Conservation (phyloP, 1,140 invertebrate species). For the Brachionus rotundiformis region DNA sequence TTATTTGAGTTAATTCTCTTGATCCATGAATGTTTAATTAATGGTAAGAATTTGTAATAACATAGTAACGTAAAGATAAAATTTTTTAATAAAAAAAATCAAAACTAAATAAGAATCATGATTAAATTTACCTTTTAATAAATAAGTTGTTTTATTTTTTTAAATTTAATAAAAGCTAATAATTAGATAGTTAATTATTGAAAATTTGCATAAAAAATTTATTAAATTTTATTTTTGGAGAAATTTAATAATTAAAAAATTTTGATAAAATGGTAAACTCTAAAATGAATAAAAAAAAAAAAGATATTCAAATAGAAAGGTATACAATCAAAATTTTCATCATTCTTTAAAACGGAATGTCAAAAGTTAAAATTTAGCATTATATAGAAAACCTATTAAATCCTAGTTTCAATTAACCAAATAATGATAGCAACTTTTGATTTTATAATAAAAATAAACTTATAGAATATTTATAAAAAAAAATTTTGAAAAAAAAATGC, state of each 20-base stretch:
- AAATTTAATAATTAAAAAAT: neutral
- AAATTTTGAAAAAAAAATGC: neutral
- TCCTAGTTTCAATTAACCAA: neutral
- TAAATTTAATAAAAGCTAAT: too few species aligned
- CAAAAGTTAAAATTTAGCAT: neutral
- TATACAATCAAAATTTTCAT: neutral
- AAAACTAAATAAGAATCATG: too few species aligned
- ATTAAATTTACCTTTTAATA: too few species aligned
- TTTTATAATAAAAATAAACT: slow-evolving; percentile 26
- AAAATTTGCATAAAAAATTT: neutral
- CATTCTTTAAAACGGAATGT: slow-evolving; percentile 11
- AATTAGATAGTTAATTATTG: too few species aligned
- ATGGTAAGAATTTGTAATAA: too few species aligned
- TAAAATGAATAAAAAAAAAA: neutral
- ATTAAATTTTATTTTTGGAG: neutral
- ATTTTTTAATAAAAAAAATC: too few species aligned
- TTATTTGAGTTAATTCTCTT: too few species aligned
- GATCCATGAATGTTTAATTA: too few species aligned
- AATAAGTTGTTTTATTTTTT: too few species aligned
- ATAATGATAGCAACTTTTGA: neutral
- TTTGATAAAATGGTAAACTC: slow-evolving; percentile 4
- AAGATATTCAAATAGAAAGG: neutral
- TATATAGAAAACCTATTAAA: neutral
- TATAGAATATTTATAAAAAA: neutral
- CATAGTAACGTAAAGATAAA: too few species aligned